Conservation (phyloP, 2,113 vertebrate genomes). For the Tragelaphus buxtoni region DNA sequence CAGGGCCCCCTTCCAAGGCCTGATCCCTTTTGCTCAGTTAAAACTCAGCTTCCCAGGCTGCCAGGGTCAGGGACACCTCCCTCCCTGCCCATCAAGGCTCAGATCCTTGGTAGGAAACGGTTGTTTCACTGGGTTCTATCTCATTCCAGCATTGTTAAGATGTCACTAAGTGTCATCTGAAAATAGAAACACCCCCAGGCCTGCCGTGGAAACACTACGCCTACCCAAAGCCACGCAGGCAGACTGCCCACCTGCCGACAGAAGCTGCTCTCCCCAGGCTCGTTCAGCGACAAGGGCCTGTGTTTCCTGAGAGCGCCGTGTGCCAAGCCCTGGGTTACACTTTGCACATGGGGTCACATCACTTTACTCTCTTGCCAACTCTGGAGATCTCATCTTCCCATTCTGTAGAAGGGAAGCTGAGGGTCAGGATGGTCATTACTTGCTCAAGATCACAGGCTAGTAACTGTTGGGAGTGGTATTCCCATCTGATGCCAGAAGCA, state of each 20-base stretch:
- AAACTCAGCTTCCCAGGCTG: not conserved
- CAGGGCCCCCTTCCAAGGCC: not conserved
- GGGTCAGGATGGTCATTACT: not conserved
- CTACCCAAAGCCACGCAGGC: not conserved
- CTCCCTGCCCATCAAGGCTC: not conserved
- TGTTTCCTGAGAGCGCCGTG: fast-evolving
- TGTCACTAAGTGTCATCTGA: slow-evolving; percentile 40
- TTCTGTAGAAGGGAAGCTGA: not conserved
- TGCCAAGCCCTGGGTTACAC: not conserved
- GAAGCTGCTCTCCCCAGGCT: not conserved
- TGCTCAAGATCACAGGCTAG: not conserved
- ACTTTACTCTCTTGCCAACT: fast-evolving
- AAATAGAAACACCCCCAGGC: not conserved
- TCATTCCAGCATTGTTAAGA: not conserved
- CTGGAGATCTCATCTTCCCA: not conserved
- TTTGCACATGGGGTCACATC: fast-evolving
- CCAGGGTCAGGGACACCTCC: too few species aligned
- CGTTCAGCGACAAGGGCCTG: not conserved
- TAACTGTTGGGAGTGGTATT: not conserved
- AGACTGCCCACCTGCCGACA: fast-evolving
- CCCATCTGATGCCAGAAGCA: not conserved
- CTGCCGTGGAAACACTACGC: not conserved
- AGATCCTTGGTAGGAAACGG: not conserved
- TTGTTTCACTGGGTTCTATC: not conserved
- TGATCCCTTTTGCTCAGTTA: not conserved